Evolutionary conservation across 2,888 invertebrate genomes (phyloP).

Genomic region (Scaptomyza caliginosa): DNA sequence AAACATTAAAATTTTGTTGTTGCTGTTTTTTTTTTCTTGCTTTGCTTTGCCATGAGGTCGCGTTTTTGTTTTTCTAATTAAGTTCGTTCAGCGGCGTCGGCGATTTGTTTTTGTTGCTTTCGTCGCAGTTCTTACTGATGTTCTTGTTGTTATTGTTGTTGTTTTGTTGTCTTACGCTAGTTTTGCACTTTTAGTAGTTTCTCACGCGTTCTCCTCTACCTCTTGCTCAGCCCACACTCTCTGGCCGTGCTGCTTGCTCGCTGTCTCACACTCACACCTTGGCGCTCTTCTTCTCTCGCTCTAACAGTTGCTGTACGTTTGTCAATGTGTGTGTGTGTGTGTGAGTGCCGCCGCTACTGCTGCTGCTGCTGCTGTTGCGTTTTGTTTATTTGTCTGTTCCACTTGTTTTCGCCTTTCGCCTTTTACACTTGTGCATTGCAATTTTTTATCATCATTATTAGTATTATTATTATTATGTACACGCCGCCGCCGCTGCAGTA

Average conservation of each 20-base stretch:
- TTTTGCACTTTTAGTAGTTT: conserved; percentile 58
- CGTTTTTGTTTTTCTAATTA: conserved; percentile 45
- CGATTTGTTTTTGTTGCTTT: neutral
- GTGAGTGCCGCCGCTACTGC: conserved; percentile 21
- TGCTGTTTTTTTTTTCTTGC: conserved; percentile 9
- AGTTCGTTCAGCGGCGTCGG: conserved; percentile 29
- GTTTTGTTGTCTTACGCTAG: conserved; percentile 59
- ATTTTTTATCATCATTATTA: conserved; percentile 30
- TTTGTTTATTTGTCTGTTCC: conserved; percentile 76
- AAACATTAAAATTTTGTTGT: conserved; percentile 64
- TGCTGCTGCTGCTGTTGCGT: conserved; percentile 49
- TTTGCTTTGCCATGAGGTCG: conserved; percentile 51
- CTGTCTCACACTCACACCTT: conserved; percentile 1
- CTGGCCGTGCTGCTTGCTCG: conserved; percentile 6
- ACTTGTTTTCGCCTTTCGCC: conserved; percentile 68
- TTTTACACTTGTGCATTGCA: conserved; percentile 58
- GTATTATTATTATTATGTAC: conserved; percentile 25
- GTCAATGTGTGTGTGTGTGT: conserved; percentile 12
- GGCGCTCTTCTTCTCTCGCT: conserved; percentile 12
- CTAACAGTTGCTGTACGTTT: neutral
- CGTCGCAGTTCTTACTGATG: conserved; percentile 13
- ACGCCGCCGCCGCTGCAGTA: no score
- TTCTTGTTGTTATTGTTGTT: conserved; percentile 32
- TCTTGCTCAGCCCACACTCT: conserved; percentile 11
- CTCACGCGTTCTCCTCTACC: conserved; percentile 31